phyloP scores from a whole-genome alignment of 2,113 vertebrate genomes.

The Phalacrocorax brasilianus region DNA sequence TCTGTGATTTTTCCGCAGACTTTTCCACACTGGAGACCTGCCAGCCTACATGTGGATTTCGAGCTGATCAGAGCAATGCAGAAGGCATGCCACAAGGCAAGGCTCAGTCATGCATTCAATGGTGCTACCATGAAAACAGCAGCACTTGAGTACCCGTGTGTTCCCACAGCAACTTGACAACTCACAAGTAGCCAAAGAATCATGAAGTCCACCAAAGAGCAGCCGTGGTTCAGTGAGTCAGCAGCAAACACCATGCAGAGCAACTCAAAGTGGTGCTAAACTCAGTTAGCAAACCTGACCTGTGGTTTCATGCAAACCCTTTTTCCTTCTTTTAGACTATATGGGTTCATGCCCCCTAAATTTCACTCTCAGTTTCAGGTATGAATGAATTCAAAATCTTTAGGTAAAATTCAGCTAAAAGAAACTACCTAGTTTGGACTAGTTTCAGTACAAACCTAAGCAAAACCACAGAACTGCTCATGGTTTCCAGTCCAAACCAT shows the following conservation, averaged over 20 bases:
- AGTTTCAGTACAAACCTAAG: constrained; percentile 37
- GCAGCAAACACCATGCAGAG: background rate
- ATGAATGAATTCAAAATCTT: constrained; percentile 15
- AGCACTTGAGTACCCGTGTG: background rate
- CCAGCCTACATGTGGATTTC: background rate
- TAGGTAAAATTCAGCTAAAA: background rate
- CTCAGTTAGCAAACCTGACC: background rate
- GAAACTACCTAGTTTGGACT: background rate
- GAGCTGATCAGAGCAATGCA: background rate
- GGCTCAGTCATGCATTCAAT: background rate
- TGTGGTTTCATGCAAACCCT: constrained; percentile 41
- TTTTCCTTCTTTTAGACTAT: background rate
- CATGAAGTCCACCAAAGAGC: background rate
- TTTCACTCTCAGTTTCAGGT: constrained; percentile 54
- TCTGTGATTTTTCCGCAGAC: background rate
- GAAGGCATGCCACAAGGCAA: background rate
- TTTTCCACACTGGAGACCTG: background rate
- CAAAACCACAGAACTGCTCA: constrained; percentile 57
- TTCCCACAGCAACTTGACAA: background rate
- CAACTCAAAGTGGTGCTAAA: background rate
- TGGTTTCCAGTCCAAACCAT: constrained; percentile 53
- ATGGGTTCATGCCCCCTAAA: constrained; percentile 40
- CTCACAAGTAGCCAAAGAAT: background rate
- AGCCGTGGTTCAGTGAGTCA: background rate
- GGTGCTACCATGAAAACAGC: background rate